These are phyloP conservation scores for Anoncus sp. DNA, from an alignment of 2,888 invertebrate species.

Conservation along the genomic window DNA sequence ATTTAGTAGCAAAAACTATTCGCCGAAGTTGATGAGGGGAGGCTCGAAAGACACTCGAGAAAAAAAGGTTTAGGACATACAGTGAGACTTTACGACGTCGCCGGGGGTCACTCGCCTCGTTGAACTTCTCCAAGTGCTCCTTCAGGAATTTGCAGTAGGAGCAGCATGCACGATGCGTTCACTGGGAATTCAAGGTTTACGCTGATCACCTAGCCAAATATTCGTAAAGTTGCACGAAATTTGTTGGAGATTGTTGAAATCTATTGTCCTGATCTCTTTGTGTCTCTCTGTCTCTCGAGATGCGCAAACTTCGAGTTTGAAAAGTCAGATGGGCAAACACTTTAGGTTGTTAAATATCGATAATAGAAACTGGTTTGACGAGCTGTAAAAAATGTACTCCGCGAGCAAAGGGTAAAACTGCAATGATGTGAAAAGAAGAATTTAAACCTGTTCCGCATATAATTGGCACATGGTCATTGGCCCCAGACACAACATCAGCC, in stretches of 20 bases:
- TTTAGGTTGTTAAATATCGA: too few species aligned
- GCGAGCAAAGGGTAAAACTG: background rate
- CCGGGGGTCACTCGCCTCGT: slow-evolving; percentile 14
- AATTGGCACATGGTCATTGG: background rate
- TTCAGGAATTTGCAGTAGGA: background rate
- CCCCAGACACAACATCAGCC: background rate
- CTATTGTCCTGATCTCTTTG: background rate
- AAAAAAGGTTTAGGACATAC: background rate
- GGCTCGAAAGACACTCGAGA: background rate
- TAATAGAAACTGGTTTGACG: background rate
- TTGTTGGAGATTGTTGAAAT: too few species aligned
- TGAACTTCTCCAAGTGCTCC: background rate
- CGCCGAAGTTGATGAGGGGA: slow-evolving; percentile 5
- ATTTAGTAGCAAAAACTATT: slow-evolving; percentile 8
- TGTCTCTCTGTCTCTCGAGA: background rate
- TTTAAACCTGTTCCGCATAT: background rate
- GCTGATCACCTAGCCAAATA: background rate
- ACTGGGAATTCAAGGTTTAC: background rate
- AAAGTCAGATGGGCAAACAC: too few species aligned
- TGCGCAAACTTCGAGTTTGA: too few species aligned
- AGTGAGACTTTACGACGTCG: background rate
- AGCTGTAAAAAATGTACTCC: background rate
- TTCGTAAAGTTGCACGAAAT: too few species aligned
- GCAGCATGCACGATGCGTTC: too few species aligned
- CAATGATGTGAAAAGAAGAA: background rate